Evolutionary conservation across 2,113 vertebrate genomes (phyloP), one percentile per base, ranked within the genome.

Genomic region (Eretmochelys imbricata): DNA sequence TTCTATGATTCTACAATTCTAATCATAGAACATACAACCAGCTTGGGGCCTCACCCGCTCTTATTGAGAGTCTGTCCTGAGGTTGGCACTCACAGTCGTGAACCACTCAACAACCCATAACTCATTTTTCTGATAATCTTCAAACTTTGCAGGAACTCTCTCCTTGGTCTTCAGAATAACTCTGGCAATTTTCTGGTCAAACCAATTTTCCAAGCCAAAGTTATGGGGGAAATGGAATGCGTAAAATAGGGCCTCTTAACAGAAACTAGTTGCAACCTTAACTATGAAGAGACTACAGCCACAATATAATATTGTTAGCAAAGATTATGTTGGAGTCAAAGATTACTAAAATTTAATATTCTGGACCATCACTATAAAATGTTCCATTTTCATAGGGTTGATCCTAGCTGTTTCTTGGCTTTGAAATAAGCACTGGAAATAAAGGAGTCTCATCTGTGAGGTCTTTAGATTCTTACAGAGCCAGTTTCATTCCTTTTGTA

Each of bases 181-280:
- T 51, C 13, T 6, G 20, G 25, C 17, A 55, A 20, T 69, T 0
- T 55, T 13, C 2, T 7, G 1, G 72, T 13, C 80, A 54, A 42
- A 57, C 19, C 2, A 6, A 4, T 75, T 62, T 19, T 13, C 19
- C 22, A n/a, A n/a, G 50, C 3, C 0, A 0, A 62, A 82, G 48
- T 10, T 35, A 10, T 1, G n/a, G 81, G 31, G 1, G 80, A 20
- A 80, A 87, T 31, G 24, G 8, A 29, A 53, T 51, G 54, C 1
- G 1, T 38, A 49, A 62, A 92, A 10, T n/a, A 87, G 22, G 84
- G 27, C 16, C 13, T 65, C 31, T 65, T 65, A 65, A 81, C 25
- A 89, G 50, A 82, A 25, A 62, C 62, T 35, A 65, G 13, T 65
- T 13, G 48, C 65, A 84, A 19, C 4, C 12, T 82, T 80, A 80